These are phyloP conservation scores for Helarctos malayanus DNA, from an alignment of 2,797 vertebrate species.

Conservation along the genomic window DNA sequence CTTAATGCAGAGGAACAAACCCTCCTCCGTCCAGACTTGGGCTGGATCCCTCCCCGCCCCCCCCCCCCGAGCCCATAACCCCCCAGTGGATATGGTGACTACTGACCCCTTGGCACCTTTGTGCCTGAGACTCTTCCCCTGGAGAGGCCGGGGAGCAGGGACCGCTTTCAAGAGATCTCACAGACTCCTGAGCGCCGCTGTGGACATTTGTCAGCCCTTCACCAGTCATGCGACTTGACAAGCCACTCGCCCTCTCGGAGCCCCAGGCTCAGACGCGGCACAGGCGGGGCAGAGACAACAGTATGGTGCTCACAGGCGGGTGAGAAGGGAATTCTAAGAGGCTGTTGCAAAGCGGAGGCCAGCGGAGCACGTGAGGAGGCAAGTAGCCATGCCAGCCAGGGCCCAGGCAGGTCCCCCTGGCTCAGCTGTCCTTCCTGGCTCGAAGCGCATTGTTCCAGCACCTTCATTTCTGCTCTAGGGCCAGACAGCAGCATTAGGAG, in stretches of 20 bases:
- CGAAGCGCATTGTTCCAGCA: neutral
- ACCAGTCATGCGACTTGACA: neutral
- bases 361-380: accelerated
- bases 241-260: neutral
- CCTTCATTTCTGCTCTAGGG: neutral
- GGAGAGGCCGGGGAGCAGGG: neutral
- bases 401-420: accelerated
- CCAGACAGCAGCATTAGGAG: neutral
- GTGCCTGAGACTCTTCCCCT: neutral
- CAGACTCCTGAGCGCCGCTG: no score
- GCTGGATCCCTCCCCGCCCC: neutral
- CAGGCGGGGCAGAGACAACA: neutral
- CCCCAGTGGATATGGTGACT: neutral
- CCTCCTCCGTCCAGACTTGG: neutral
- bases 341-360: neutral
- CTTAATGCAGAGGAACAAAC: neutral
- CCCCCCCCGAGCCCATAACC: neutral
- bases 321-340: neutral
- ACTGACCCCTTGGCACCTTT: neutral
- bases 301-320: neutral
- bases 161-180: neutral
- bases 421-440: neutral
- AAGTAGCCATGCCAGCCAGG: neutral
- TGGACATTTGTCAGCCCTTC: neutral
- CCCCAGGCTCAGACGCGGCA: neutral